Base-by-base conservation (phyloP, 2,113 vertebrate genomes). In the Ictidomys tridecemlineatus region DNA sequence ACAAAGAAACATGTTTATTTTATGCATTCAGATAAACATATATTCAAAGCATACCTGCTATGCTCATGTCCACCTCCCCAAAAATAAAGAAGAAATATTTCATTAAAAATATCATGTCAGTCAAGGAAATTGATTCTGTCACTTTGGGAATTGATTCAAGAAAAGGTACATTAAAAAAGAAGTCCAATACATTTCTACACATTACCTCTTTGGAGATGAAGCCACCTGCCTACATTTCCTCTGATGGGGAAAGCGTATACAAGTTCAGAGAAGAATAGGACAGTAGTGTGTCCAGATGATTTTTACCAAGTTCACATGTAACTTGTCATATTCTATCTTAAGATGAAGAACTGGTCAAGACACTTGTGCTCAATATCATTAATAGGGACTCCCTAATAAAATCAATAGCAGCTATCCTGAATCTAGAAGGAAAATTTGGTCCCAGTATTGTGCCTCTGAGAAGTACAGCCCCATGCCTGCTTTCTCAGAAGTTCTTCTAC, bases 261-360 rank as follows among this genome's bases (percentile, higher is more conserved):
- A 11, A 74, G 8, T 79, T 91, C 85, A 80, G 92, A 97, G 42
- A 70, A 97, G 97, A 86, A 26, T 65, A 42, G 51, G 91, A 63
- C 96, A 86, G 93, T 96, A 95, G 94, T 82, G 95, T 95, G 98
- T 63, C 83, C 1, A 87, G 87, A 83, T 88, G 91, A 45, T 45
- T 45, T 45, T 45, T 45, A 89, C 45, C 45, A 45, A 45, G 45
- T 45, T 45, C 45, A 45, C 45, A 45, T 83, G 24, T 94, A 91
- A 86, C 70, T 84, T 96, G 83, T 97, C 92, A 97, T 74, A 42
- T 70, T 88, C 69, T 48, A 95, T 96, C 79, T 96, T 7, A 17
- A 98, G 85, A 88, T 63, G 77, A 96, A 90, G 51, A 96, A 89
- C 89, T 89, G 88, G 98, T 98, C 97, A 98, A 97, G 93, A 76